These are phyloP conservation scores for Carpatolechia fugitivella DNA, from an alignment of 2,888 invertebrate species.

Conservation along the genomic window DNA sequence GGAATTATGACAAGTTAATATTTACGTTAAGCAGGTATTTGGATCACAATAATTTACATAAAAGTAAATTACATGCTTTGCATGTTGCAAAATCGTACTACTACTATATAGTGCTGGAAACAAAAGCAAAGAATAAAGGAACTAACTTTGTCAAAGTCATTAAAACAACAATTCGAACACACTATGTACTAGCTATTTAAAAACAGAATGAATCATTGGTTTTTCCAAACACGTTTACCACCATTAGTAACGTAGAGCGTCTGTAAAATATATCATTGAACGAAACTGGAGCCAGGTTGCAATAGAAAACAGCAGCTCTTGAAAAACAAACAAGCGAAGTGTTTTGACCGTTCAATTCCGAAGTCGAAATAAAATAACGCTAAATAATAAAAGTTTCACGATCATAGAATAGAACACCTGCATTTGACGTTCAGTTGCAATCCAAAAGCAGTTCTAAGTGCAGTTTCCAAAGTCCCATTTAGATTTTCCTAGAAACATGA, in stretches of 20 bases:
- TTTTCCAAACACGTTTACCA: slow-evolving; percentile 25
- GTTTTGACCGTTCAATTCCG: slow-evolving; percentile 39
- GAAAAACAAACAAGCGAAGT: slow-evolving; percentile 19
- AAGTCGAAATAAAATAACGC: slow-evolving; percentile 41
- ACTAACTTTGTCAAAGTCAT: slow-evolving; percentile 12
- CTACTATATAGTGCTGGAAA: background rate
- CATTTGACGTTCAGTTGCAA: slow-evolving; percentile 37
- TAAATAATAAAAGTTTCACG: slow-evolving; percentile 44
- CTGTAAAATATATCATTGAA: background rate
- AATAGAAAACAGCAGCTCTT: slow-evolving; percentile 4
- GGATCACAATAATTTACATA: no score
- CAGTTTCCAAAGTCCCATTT: slow-evolving; percentile 54
- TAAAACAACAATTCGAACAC: background rate
- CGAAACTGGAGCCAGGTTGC: slow-evolving; percentile 7
- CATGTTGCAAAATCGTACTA: no score
- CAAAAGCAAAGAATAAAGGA: background rate
- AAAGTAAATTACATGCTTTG: no score
- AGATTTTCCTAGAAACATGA: slow-evolving; percentile 38
- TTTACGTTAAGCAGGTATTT: no score
- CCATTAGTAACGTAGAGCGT: slow-evolving; percentile 27
- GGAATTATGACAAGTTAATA: no score
- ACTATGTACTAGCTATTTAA: background rate
- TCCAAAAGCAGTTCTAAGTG: slow-evolving; percentile 51
- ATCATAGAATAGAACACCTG: slow-evolving; percentile 51
- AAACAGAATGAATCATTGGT: slow-evolving; percentile 31